These are phyloP conservation scores for Ceratoteleas bidentatus DNA, from an alignment of 1,140 invertebrate species.

Conservation along the genomic window DNA sequence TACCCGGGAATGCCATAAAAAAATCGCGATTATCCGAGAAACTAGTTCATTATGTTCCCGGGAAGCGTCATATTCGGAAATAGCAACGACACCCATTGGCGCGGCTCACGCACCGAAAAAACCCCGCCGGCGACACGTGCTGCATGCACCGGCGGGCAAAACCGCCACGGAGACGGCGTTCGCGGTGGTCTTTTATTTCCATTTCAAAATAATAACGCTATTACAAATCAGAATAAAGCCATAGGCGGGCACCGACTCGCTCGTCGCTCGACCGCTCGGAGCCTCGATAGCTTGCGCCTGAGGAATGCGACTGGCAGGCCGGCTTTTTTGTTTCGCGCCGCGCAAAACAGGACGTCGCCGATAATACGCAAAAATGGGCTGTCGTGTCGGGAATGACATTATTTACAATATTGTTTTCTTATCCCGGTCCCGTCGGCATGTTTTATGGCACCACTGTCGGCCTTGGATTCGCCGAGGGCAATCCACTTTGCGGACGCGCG, in stretches of 20 bases:
- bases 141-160: background rate
- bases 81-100: slow-evolving; percentile 13
- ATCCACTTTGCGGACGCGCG: slow-evolving; percentile 49
- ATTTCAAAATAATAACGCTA: slow-evolving; percentile 47
- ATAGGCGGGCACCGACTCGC: slow-evolving; percentile 34
- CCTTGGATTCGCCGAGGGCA: slow-evolving; percentile 62
- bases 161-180: background rate
- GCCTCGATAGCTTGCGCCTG: slow-evolving; percentile 27
- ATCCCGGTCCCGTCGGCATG: slow-evolving; percentile 37
- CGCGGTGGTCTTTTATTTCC: slow-evolving; percentile 10
- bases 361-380: slow-evolving; percentile 58
- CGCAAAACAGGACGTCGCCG: slow-evolving; percentile 51
- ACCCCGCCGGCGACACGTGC: slow-evolving; percentile 2
- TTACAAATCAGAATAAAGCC: slow-evolving; percentile 43
- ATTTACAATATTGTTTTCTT: slow-evolving; percentile 64
- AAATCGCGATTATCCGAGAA: slow-evolving; percentile 6
- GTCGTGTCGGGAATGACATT: slow-evolving; percentile 55
- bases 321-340: slow-evolving; percentile 50
- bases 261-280: slow-evolving; percentile 22
- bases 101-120: background rate
- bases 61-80: slow-evolving; percentile 42
- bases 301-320: slow-evolving; percentile 58
- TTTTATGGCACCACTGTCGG: slow-evolving; percentile 37
- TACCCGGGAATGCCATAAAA: background rate
- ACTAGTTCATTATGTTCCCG: slow-evolving; percentile 25